Base-by-base conservation (phyloP, 2,888 invertebrate species). In the Arctia plantaginis region DNA sequence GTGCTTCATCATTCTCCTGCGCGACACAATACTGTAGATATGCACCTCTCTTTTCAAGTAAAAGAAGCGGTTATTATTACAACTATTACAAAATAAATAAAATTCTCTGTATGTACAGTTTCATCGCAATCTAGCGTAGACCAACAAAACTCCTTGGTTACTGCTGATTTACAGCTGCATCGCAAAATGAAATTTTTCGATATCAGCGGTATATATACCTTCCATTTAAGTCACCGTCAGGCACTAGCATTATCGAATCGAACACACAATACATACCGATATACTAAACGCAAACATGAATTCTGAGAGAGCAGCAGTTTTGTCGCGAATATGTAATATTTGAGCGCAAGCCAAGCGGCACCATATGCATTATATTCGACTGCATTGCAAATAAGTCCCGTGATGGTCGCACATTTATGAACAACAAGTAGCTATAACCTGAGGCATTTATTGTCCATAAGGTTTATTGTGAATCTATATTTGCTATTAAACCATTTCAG, bases 261-360 rank as follows among this genome's bases (percentile, higher is more conserved):
- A 55, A 55, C 12, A n/a, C n/a, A 55, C 10, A 55, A 55, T 55
- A 41, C 68, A 41, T 27, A 15, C 27, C 6, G 33, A 64, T 39
- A 13, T 66, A 66, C 12, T 13, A 69, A 30, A 68, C 23, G 13
- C 8, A 62, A 20, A 59, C 70, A 74, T 74, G 44, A 71, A 76
- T 72, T 69, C 15, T 55, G 18, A 68, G 68, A 72, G 55, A 74
- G 44, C 27, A 15, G 33, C 13, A 67, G 72, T 69, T 74, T 47
- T 27, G 41, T 66, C 23, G 47, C 47, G 27, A 76, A 64, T 66
- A 35, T 76, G 69, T 74, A 71, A 73, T 69, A 51, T 66, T 77
- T 78, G 78, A 80, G 69, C 59, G 20, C 1, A 18, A 72, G 73
- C 55, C 72, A 71, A 78, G 65, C 67, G 73, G 41, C 72, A 68